Base-by-base conservation (phyloP, 2,797 vertebrate genomes). In the Pangasius sanitwongsei region DNA sequence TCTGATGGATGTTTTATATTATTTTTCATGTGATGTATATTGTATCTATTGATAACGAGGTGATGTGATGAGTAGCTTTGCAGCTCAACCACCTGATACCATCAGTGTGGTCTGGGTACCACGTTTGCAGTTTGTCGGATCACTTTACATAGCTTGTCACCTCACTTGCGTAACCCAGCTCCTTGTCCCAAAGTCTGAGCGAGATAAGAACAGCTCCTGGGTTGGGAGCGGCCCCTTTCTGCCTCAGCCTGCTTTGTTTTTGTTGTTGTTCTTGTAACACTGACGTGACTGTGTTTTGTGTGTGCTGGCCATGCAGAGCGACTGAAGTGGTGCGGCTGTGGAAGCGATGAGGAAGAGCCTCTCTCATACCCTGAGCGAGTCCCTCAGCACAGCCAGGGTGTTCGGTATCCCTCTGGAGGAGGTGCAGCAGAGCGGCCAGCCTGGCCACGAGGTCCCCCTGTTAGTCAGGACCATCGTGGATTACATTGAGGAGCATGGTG, bases 261-360 rank as follows among this genome's bases (percentile, higher is more conserved):
- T 34, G 57, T 23, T 48, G 59, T 87, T 83, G 55, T 86, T 80
- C 78, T 50, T 65, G 55, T 78, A 87, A 3, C 44, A 13, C 65
- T 50, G 65, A 1, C 0, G 0, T 67, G 59, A 87, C 5, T 23
- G 41, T 63, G 53, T 50, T 67, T 37, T 81, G 59, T 87, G 31
- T 89, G 63, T 81, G 18, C 78, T 12, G 80, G 16, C n/a, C 78
- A 59, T 55, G 3, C 92, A 97, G 95, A 96, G 97, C 97, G 97
- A 97, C 97, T 94, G 97, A 97, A 97, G 97, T 96, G 97, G 97
- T 96, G 97, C 96, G 97, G 96, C 96, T 97, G 97, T 97, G 94
- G 94, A 97, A 98, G 98, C 97, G 97, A 99, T 99, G 98, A 99
- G 98, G 98, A 99, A 99, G 97, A 98, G 98, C 93, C 97, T 97